phyloP scores from a whole-genome alignment of 2,797 vertebrate genomes.

The Poeciliopsis turneri region DNA sequence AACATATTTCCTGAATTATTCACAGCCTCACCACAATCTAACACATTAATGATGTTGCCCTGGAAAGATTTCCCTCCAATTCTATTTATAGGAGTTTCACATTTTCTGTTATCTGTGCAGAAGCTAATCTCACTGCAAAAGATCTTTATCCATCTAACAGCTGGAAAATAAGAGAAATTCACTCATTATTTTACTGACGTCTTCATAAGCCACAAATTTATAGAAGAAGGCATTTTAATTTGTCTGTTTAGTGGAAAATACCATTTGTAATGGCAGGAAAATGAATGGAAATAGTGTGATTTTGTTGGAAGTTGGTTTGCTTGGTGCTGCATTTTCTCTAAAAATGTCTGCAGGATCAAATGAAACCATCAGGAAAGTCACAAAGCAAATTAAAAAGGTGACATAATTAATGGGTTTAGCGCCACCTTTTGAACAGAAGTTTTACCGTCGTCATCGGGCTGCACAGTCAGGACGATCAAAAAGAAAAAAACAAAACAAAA shows the following conservation, averaged over 20 bases:
- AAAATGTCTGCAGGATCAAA: not conserved
- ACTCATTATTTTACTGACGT: not conserved
- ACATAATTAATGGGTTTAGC: not conserved
- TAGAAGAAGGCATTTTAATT: slow-evolving; percentile 2
- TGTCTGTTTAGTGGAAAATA: not conserved
- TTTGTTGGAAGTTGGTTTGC: not conserved
- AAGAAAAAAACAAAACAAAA: not conserved
- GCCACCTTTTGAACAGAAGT: not conserved
- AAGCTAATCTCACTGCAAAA: slow-evolving; percentile 15
- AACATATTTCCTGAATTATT: slow-evolving; percentile 43
- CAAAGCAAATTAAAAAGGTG: not conserved
- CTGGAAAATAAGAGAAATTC: not conserved
- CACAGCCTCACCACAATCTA: slow-evolving; percentile 29
- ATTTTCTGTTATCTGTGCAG: slow-evolving; percentile 31
- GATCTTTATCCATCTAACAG: not conserved
- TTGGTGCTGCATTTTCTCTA: not conserved
- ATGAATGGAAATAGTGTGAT: not conserved
- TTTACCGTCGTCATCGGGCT: not conserved
- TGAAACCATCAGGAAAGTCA: not conserved
- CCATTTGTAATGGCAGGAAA: not conserved
- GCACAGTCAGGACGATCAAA: not conserved
- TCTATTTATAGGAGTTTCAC: slow-evolving; percentile 35
- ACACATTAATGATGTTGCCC: slow-evolving; percentile 44
- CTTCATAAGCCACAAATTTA: not conserved
- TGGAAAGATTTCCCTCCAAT: slow-evolving; percentile 28